These are phyloP conservation scores for Sarcophaga peregrina DNA, from an alignment of 1,140 invertebrate species.

Conservation along the genomic window DNA sequence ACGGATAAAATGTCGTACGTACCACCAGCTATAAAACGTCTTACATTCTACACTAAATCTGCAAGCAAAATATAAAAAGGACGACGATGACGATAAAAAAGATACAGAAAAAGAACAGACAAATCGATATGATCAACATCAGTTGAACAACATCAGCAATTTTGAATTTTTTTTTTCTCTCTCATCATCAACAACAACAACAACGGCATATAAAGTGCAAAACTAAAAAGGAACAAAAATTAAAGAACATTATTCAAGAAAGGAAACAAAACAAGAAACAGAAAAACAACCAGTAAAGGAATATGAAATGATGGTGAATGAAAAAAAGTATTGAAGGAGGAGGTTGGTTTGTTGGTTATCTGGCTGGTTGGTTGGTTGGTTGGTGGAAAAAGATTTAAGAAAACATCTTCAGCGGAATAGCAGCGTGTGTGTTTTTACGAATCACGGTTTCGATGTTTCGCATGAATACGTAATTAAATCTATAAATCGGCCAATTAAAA, in stretches of 20 bases:
- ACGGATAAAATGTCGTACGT: background rate
- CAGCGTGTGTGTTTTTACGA: conserved; percentile 66
- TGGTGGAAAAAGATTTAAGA: background rate
- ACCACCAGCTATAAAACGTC: background rate
- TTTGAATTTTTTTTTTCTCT: conserved; percentile 26
- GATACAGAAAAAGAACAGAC: background rate
- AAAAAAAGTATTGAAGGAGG: too few relatives aligned
- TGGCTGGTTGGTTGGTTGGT: too few relatives aligned
- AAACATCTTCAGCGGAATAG: conserved; percentile 26
- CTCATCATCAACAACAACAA: background rate
- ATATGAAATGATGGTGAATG: too few relatives aligned
- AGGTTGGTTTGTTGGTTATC: too few relatives aligned
- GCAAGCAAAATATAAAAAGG: background rate
- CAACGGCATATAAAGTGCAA: background rate
- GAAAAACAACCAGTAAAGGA: background rate
- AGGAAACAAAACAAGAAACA: background rate
- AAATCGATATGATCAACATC: conserved; percentile 36
- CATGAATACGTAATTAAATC: conserved; percentile 68
- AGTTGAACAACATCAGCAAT: conserved; percentile 26
- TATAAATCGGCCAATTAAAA: conserved; percentile 68
- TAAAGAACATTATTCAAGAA: conserved; percentile 20
- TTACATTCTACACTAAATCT: background rate
- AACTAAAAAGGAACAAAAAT: background rate
- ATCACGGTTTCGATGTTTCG: conserved; percentile 67
- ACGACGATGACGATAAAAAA: background rate